A percentile compares a stretch with the other conserved stretches of the same genome.
Conservation (phyloP, 1,140 invertebrate species). For the Bombyx mandarina region DNA sequence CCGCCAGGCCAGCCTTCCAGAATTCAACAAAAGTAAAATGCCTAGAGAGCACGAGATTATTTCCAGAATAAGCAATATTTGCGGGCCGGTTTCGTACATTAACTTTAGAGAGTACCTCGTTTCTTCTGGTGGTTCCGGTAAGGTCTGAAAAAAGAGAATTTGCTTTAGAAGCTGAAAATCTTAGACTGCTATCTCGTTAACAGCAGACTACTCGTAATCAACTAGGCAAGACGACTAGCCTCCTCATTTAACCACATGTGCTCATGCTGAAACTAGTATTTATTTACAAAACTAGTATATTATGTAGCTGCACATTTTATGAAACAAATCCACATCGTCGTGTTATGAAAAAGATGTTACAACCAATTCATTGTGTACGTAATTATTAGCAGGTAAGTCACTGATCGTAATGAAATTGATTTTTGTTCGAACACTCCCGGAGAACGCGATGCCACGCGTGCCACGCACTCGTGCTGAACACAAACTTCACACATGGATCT, state of each 20-base stretch:
- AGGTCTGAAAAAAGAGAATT: conserved; percentile 5
- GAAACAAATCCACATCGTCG: not conserved
- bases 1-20: not conserved
- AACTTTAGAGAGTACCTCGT: conserved; percentile 1
- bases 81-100: conserved; percentile 8
- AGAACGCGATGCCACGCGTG: too few relatives aligned
- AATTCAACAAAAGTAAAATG: conserved; percentile 4
- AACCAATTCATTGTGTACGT: too few relatives aligned
- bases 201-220: not conserved
- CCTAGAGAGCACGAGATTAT: conserved; percentile 4
- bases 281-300: too few relatives aligned
- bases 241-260: not conserved
- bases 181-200: not conserved
- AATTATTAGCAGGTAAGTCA: too few relatives aligned
- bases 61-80: conserved; percentile 5
- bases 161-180: not conserved
- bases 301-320: not conserved
- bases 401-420: too few relatives aligned
- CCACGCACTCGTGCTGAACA: too few relatives aligned
- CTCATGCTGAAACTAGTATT: not conserved
- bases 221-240: not conserved
- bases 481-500: too few relatives aligned
- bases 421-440: too few relatives aligned
- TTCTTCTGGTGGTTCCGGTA: conserved; percentile 6
- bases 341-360: not conserved